A percentile compares a stretch with the other conserved stretches of the same genome.
Evolutionary conservation across 2,888 invertebrate genomes (phyloP).

Genomic region (Calameuta pallipes): DNA sequence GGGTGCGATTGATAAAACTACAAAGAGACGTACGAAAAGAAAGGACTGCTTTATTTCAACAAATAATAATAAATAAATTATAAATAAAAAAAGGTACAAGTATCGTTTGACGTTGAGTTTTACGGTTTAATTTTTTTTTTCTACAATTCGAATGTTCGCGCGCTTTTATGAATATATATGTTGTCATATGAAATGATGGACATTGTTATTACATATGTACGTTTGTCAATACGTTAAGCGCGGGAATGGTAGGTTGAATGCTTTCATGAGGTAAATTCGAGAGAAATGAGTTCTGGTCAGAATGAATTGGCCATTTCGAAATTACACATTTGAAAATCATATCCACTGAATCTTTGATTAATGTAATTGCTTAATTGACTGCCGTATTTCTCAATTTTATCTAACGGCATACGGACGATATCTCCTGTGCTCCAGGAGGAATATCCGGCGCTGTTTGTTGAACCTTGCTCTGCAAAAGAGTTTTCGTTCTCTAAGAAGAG

Average conservation of each 20-base stretch:
- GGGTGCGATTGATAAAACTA: slow-evolving; percentile 18
- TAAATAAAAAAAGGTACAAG: slow-evolving; percentile 17
- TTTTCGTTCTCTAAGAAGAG: slow-evolving; percentile 11
- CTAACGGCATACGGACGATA: slow-evolving; percentile 17
- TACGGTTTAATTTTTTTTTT: neutral
- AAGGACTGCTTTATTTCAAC: slow-evolving; percentile 16
- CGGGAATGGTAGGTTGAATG: neutral
- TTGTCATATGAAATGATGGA: too few relatives aligned
- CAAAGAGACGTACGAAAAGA: slow-evolving; percentile 20
- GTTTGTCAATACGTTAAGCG: neutral
- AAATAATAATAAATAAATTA: slow-evolving; percentile 21
- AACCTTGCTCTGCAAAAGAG: slow-evolving; percentile 32
- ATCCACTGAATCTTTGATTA: slow-evolving; percentile 38
- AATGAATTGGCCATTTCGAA: slow-evolving; percentile 25
- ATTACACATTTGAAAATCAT: slow-evolving; percentile 34
- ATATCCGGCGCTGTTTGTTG: slow-evolving; percentile 30
- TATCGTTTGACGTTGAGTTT: neutral
- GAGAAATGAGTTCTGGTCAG: neutral
- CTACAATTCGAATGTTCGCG: neutral
- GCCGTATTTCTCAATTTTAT: slow-evolving; percentile 38
- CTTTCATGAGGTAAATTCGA: neutral
- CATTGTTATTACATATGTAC: neutral
- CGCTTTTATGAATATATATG: neutral
- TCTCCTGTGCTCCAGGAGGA: slow-evolving; percentile 27
- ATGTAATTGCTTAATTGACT: slow-evolving; percentile 41